phyloP scores from a whole-genome alignment of 2,797 vertebrate species.

The Salarias fasciatus region DNA sequence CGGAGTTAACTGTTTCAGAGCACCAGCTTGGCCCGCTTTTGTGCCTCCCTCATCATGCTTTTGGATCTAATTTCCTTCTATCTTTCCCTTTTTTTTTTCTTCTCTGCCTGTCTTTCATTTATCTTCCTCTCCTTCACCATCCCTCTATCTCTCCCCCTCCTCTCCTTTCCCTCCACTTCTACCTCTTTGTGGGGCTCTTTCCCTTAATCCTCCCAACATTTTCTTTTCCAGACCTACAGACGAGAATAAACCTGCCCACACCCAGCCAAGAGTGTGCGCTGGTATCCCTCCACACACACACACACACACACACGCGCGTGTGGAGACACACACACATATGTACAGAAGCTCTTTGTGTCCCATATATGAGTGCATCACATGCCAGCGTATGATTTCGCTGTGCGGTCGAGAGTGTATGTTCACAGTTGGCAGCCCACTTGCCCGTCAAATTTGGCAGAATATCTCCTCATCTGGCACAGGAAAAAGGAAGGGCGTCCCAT shows the following conservation, averaged over 20 bases:
- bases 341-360: constrained; percentile 49
- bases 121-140: background rate
- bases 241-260: constrained; percentile 62
- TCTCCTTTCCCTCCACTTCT: constrained; percentile 35
- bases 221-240: constrained; percentile 65
- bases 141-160: background rate
- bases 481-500: constrained; percentile 75
- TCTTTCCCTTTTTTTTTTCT: constrained; percentile 29
- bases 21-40: constrained; percentile 40
- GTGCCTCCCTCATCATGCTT: constrained; percentile 35
- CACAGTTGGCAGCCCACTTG: constrained; percentile 64
- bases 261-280: constrained; percentile 18
- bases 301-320: background rate
- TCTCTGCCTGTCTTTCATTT: constrained; percentile 10
- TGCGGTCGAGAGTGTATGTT: constrained; percentile 53
- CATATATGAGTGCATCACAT: constrained; percentile 45
- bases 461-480: constrained; percentile 78
- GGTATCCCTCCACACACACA: constrained; percentile 4
- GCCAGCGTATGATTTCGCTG: constrained; percentile 50
- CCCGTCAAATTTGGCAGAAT: constrained; percentile 74
- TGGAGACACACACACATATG: constrained; percentile 19
- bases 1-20: constrained; percentile 75
- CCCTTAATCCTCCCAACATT: constrained; percentile 63
- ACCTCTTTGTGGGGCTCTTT: constrained; percentile 56
- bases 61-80: constrained; percentile 46